Conservation (phyloP, 2,888 invertebrate genomes). For the Drosophila nigricruria region DNA sequence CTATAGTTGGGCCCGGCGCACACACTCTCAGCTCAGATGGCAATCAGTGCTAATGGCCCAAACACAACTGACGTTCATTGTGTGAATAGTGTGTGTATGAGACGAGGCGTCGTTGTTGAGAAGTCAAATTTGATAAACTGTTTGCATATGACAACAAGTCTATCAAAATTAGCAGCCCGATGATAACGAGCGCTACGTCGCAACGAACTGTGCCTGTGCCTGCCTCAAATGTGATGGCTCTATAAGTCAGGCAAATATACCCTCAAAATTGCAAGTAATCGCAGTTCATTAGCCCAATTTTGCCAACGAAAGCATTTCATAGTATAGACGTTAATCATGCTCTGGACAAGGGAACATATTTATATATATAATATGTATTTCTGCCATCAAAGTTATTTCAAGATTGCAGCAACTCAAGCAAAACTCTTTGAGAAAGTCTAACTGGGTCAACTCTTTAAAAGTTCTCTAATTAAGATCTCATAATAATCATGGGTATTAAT, state of each 20-base stretch:
- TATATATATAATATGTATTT: neutral
- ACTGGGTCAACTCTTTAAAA: neutral
- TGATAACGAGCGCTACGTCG: conserved; percentile 42
- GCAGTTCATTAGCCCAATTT: conserved; percentile 56
- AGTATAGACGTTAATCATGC: neutral
- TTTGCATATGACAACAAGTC: conserved; percentile 28
- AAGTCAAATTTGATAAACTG: conserved; percentile 26
- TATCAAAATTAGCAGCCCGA: conserved; percentile 45
- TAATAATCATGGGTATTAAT: neutral
- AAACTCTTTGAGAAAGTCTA: neutral
- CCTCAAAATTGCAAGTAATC: conserved; percentile 49
- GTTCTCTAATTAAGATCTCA: neutral
- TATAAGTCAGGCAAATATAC: conserved; percentile 33
- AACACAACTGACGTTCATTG: conserved; percentile 22
- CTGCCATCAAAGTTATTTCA: neutral
- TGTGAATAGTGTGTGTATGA: neutral
- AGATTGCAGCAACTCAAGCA: neutral
- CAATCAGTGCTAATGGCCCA: conserved; percentile 53
- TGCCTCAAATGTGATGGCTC: conserved; percentile 35
- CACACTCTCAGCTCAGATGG: neutral
- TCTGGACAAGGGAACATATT: neutral
- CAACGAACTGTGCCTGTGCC: neutral
- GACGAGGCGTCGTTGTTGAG: neutral
- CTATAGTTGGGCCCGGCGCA: neutral
- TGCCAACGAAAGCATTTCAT: conserved; percentile 3